phyloP scores from a whole-genome alignment of 2,888 invertebrate genomes.

The Trichopoda pennipes region DNA sequence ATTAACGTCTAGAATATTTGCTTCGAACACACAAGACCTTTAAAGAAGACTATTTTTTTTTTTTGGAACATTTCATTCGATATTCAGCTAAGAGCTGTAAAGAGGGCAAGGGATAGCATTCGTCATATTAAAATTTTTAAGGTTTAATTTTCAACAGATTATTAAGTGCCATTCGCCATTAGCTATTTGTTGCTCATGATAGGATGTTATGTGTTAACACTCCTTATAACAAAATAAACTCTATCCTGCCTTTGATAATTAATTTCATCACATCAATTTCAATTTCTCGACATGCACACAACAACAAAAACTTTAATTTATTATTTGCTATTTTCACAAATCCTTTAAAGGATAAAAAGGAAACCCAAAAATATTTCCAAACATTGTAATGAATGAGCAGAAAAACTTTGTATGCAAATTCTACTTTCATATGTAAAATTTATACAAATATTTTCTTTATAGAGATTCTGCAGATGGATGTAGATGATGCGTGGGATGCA shows the following conservation, averaged over 20 bases:
- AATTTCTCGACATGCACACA: background rate
- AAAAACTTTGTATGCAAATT: constrained; percentile 29
- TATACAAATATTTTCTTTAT: constrained; percentile 21
- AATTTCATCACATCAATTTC: background rate
- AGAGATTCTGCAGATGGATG: constrained; percentile 9
- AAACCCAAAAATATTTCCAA: background rate
- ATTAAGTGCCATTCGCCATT: no score
- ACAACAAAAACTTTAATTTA: background rate
- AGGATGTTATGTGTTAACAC: background rate
- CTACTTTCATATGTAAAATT: constrained; percentile 33
- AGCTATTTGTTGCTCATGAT: no score
- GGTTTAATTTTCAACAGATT: no score
- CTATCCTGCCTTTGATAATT: background rate
- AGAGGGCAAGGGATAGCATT: no score
- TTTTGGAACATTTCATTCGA: no score
- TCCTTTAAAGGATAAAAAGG: constrained; percentile 2
- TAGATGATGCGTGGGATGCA: no score
- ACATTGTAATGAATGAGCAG: background rate
- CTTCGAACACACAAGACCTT: no score
- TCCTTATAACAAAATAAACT: background rate
- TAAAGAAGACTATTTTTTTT: no score
- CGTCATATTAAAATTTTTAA: no score
- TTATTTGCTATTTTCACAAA: background rate
- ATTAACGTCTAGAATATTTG: no score
- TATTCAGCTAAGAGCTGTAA: no score